Evolutionary conservation across 2,888 invertebrate species (phyloP).

Genomic region (Timema cristinae): DNA sequence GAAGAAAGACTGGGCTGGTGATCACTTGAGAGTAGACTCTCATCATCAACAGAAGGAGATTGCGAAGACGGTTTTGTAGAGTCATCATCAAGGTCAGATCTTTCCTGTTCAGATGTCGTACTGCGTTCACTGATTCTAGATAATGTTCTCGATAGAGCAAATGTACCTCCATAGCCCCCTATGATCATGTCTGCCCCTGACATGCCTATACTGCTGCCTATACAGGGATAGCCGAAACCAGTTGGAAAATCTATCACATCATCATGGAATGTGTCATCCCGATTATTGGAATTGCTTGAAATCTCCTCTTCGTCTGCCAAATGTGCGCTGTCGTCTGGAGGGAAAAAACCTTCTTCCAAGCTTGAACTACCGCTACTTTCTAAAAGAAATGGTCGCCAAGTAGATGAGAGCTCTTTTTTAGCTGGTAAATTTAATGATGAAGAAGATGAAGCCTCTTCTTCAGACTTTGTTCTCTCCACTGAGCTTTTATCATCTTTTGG

Average conservation of each 20-base stretch:
- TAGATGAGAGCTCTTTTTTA: conserved; percentile 66
- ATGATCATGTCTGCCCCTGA: conserved; percentile 57
- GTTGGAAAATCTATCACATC: conserved; percentile 72
- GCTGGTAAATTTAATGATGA: conserved; percentile 40
- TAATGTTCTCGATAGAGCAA: conserved; percentile 69
- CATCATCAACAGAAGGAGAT: conserved; percentile 79
- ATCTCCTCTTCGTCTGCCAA: conserved; percentile 55
- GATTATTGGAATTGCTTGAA: conserved; percentile 47
- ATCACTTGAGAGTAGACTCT: conserved; percentile 77
- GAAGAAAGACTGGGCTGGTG: conserved; percentile 82
- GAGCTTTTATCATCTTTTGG: conserved; percentile 18
- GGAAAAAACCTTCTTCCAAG: conserved; percentile 77
- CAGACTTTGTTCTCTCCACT: conserved; percentile 26
- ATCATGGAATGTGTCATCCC: conserved; percentile 58
- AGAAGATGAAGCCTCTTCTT: conserved; percentile 35
- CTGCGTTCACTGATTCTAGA: conserved; percentile 85
- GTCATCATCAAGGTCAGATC: conserved; percentile 68
- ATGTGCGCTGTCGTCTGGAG: conserved; percentile 56
- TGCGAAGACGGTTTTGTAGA: conserved; percentile 81
- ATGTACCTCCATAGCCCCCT: conserved; percentile 58
- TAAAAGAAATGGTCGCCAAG: conserved; percentile 78
- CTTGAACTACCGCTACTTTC: conserved; percentile 84
- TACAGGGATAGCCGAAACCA: conserved; percentile 66
- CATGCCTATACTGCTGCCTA: conserved; percentile 44
- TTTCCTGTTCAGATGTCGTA: conserved; percentile 79